Evolutionary conservation across 2,797 vertebrate genomes (phyloP).

Genomic region (Hylomyscus alleni): DNA sequence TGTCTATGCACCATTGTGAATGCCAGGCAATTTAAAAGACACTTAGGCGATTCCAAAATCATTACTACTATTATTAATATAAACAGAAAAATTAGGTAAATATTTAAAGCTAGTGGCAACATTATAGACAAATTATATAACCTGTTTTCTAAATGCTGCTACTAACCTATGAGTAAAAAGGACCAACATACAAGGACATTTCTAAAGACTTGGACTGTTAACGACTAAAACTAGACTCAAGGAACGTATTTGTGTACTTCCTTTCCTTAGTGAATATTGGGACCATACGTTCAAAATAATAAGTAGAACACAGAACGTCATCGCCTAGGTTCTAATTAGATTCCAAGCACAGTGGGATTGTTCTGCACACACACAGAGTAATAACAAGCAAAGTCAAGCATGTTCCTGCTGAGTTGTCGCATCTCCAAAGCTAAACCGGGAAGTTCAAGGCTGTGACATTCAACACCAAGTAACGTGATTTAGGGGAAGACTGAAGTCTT

Average conservation of each 20-base stretch:
- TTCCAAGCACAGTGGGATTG: not conserved
- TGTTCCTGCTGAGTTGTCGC: not conserved
- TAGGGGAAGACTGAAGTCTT: not conserved
- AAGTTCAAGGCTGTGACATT: not conserved
- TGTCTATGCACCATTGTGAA: not conserved
- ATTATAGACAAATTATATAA: not conserved
- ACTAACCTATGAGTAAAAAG: conserved; percentile 22
- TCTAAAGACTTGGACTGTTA: conserved; percentile 20
- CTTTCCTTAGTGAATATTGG: not conserved
- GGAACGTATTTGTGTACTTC: not conserved
- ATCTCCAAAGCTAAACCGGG: not conserved
- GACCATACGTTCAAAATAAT: conserved; percentile 6
- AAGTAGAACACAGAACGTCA: not conserved
- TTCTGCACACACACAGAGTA: not conserved
- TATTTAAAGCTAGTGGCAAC: conserved; percentile 13
- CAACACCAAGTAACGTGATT: not conserved
- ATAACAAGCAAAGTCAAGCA: not conserved
- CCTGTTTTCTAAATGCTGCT: conserved; percentile 5
- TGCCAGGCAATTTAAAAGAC: conserved; percentile 5
- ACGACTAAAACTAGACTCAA: not conserved
- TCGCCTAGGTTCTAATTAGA: conserved; percentile 38
- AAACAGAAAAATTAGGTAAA: not conserved
- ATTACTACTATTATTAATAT: not conserved
- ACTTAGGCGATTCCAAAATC: not conserved
- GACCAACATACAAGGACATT: conserved; percentile 21